phyloP scores from a whole-genome alignment of 2,888 invertebrate species.

The Xylophagus ater region DNA sequence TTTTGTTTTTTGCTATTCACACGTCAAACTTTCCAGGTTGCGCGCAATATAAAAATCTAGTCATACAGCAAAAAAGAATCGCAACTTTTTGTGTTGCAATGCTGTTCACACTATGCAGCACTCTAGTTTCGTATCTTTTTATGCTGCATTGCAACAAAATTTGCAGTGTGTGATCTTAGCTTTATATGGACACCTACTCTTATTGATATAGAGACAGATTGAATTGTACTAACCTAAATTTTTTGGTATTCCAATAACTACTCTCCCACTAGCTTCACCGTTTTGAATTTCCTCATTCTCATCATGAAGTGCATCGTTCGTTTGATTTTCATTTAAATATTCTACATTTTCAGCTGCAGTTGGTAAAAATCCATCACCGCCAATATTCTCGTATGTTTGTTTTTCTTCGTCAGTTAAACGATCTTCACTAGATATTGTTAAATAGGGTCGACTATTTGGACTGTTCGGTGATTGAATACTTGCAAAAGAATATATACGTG shows the following conservation, averaged over 20 bases:
- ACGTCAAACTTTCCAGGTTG: no score
- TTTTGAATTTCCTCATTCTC: slow-evolving; percentile 18
- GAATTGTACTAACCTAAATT: slow-evolving; percentile 13
- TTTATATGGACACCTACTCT: no score
- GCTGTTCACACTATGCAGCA: no score
- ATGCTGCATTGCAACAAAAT: no score
- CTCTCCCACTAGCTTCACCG: slow-evolving; percentile 17
- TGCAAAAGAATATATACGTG: slow-evolving; percentile 32
- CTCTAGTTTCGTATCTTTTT: no score
- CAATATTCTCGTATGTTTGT: slow-evolving; percentile 8
- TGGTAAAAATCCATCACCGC: slow-evolving; percentile 15
- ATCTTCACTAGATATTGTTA: slow-evolving; percentile 24
- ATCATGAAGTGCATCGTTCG: slow-evolving; percentile 1
- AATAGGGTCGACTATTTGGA: slow-evolving; percentile 24
- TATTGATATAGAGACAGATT: slow-evolving; percentile 3
- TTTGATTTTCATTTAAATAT: slow-evolving; percentile 23
- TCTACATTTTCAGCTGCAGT: slow-evolving; percentile 17
- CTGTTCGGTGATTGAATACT: slow-evolving; percentile 31
- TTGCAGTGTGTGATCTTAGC: no score
- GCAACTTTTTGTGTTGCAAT: no score
- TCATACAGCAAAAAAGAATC: no score
- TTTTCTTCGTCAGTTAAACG: slow-evolving; percentile 15
- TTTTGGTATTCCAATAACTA: slow-evolving; percentile 14
- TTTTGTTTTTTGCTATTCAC: no score
- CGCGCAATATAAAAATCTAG: no score